A percentile compares a stretch with the other conserved stretches of the same genome.
Evolutionary conservation across 2,797 vertebrate genomes (phyloP).

Genomic region (Synanceia verrucosa): DNA sequence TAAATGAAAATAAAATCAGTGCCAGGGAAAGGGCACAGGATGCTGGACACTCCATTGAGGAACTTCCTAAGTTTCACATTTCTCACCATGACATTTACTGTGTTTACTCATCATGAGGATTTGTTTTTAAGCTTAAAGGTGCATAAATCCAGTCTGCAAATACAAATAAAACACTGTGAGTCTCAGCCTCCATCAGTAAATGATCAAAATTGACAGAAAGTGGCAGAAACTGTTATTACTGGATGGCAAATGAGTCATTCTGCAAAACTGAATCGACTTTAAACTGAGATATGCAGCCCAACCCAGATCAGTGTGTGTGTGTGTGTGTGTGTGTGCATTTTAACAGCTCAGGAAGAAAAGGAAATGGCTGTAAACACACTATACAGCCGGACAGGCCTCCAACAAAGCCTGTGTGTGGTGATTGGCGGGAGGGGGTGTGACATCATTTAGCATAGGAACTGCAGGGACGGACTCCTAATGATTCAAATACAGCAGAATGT

Average conservation of each 20-base stretch:
- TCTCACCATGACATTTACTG: background rate
- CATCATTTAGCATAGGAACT: conserved; percentile 24
- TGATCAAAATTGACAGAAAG: background rate
- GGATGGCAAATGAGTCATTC: background rate
- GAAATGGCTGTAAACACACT: conserved; percentile 61
- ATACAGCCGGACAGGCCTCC: conserved; percentile 44
- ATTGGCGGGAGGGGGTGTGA: conserved; percentile 5
- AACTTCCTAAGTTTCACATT: background rate
- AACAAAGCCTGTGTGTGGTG: conserved; percentile 48
- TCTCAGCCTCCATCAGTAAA: background rate
- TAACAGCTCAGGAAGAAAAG: conserved; percentile 54
- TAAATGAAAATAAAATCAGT: background rate
- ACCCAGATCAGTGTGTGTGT: background rate
- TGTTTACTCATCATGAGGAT: background rate
- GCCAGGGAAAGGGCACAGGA: background rate
- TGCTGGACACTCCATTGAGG: background rate
- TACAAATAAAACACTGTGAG: background rate
- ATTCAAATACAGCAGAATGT: background rate
- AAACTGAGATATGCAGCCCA: background rate
- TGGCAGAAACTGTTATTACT: background rate
- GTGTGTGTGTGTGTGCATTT: conserved; percentile 1
- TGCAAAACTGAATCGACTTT: background rate
- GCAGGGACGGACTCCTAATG: background rate
- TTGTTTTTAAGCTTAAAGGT: background rate
- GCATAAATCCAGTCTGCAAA: background rate